These are phyloP conservation scores for Ceyx melanurus DNA, from an alignment of 2,113 vertebrate genomes.

Conservation along the genomic window DNA sequence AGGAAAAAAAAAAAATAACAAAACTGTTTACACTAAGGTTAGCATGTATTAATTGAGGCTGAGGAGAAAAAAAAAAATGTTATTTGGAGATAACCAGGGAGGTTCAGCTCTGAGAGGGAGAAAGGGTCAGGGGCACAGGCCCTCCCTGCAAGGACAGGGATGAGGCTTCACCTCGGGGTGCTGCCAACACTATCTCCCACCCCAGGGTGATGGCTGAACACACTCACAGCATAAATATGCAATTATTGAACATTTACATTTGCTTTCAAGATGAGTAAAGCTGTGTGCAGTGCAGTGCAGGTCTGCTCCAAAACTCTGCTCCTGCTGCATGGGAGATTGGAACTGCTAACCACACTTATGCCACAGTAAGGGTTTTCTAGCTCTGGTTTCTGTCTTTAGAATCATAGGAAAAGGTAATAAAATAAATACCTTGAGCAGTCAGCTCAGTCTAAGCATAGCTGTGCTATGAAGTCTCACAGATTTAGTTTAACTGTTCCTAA, in stretches of 20 bases:
- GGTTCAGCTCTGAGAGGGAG: neutral
- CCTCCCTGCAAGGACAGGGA: neutral
- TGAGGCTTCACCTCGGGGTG: constrained; percentile 13
- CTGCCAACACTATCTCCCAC: neutral
- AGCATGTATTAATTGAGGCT: constrained; percentile 2
- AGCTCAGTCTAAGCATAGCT: neutral
- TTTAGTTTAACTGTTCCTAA: neutral
- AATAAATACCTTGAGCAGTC: neutral
- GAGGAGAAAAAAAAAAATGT: neutral
- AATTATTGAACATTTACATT: neutral
- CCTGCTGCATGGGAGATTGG: neutral
- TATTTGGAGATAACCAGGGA: constrained; percentile 53
- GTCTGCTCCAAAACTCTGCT: rapidly evolving
- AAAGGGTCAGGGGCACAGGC: neutral
- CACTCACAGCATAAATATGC: neutral
- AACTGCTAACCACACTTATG: neutral
- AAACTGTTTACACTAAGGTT: constrained; percentile 34
- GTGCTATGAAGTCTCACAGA: neutral
- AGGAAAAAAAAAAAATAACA: neutral
- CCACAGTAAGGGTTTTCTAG: neutral
- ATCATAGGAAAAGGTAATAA: neutral
- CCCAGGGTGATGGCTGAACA: neutral
- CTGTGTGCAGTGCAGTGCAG: rapidly evolving
- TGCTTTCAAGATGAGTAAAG: neutral
- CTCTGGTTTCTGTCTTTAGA: neutral